phyloP scores from a whole-genome alignment of 2,113 vertebrate species.

The Bostrychus sinensis region DNA sequence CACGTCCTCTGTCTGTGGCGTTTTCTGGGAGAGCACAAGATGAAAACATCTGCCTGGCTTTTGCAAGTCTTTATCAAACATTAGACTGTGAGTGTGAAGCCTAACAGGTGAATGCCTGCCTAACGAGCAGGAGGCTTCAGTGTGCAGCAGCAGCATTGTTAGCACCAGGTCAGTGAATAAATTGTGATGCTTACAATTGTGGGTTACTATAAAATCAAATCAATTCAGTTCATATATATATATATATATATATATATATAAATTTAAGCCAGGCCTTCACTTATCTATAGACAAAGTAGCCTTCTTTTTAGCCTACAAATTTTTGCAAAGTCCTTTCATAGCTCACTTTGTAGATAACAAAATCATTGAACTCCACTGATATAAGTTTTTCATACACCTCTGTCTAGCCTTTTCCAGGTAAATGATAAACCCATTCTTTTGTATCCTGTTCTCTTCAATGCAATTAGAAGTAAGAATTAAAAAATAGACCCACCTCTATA shows the following conservation, averaged over 20 bases:
- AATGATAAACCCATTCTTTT: too few relatives aligned
- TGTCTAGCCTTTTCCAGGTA: too few relatives aligned
- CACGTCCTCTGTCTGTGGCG: slow-evolving; percentile 46
- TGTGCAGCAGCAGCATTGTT: background rate
- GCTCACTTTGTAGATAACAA: too few relatives aligned
- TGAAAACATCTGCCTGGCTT: slow-evolving; percentile 62
- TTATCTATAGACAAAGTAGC: too few relatives aligned
- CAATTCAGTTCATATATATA: too few relatives aligned
- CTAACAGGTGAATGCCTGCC: slow-evolving; percentile 57
- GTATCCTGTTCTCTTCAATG: background rate
- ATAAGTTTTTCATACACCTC: too few relatives aligned
- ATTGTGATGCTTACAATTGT: background rate
- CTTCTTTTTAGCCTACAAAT: too few relatives aligned
- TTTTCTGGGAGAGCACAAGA: slow-evolving; percentile 40
- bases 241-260: too few relatives aligned
- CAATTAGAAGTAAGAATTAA: background rate
- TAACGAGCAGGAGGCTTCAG: slow-evolving; percentile 20
- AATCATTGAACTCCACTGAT: too few relatives aligned
- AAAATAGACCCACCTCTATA: background rate
- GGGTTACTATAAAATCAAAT: background rate
- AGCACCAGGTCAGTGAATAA: background rate
- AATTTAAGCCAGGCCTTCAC: too few relatives aligned
- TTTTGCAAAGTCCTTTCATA: too few relatives aligned
- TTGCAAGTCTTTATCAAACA: slow-evolving; percentile 46
- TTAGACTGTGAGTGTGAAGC: slow-evolving; percentile 30